phyloP scores from a whole-genome alignment of 2,113 vertebrate species.

The Phyllostomus discolor region DNA sequence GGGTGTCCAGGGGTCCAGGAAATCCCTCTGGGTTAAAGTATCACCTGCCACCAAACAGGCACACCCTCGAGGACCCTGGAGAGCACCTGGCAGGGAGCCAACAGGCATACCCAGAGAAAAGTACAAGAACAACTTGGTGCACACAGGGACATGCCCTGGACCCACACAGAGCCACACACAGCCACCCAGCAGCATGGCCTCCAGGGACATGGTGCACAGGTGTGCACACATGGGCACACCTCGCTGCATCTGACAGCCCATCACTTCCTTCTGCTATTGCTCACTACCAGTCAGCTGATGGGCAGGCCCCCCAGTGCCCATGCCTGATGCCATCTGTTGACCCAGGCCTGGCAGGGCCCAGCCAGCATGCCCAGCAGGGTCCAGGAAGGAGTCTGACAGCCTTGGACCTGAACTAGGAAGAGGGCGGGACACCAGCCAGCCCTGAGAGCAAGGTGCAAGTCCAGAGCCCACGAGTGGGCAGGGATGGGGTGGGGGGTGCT shows the following conservation, averaged over 20 bases:
- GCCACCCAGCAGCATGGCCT: not conserved
- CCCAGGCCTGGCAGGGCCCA: not conserved
- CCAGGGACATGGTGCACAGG: not conserved
- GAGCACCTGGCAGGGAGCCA: fast-evolving
- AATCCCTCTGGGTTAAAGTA: not conserved
- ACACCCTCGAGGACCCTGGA: not conserved
- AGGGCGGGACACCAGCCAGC: not conserved
- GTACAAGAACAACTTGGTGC: no score
- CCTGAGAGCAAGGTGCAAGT: not conserved
- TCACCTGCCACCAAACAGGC: not conserved
- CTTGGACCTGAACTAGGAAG: not conserved
- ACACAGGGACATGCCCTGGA: not conserved
- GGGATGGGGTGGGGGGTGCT: no score
- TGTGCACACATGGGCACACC: no score
- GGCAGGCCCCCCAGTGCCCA: not conserved
- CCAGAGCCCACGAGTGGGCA: not conserved
- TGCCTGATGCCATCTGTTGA: slow-evolving; percentile 39
- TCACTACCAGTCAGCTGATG: not conserved
- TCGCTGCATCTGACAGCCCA: not conserved
- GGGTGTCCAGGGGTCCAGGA: not conserved
- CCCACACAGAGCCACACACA: not conserved
- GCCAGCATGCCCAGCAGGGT: not conserved
- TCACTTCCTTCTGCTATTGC: not conserved
- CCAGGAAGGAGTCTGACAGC: not conserved
- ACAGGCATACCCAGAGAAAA: not conserved